These are phyloP conservation scores for Helicorthomorpha holstii DNA, from an alignment of 1,140 invertebrate species.

Conservation along the genomic window DNA sequence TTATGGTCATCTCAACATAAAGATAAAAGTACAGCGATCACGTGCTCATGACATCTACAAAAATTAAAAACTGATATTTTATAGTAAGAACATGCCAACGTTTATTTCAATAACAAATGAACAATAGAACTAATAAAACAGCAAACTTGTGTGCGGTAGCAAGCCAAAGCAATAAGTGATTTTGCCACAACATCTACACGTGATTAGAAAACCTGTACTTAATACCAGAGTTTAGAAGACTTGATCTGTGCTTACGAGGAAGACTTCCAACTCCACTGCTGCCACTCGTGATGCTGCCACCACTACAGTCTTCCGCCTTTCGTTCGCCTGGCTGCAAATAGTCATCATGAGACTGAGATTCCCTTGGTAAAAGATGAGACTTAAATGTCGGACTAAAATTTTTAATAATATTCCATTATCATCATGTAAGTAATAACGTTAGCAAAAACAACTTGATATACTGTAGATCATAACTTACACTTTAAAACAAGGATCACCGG, in stretches of 20 bases:
- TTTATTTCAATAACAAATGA: too few species aligned
- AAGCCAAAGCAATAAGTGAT: too few species aligned
- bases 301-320: constrained; percentile 18
- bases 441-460: not conserved
- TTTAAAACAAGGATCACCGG: constrained; percentile 93
- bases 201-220: not conserved
- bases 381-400: constrained; percentile 13
- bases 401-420: too few species aligned
- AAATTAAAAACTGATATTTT: too few species aligned
- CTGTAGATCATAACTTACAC: constrained; percentile 49
- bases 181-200: too few species aligned
- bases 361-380: constrained; percentile 6
- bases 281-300: constrained; percentile 41
- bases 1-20: too few species aligned
- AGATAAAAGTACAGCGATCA: too few species aligned
- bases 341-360: constrained; percentile 10
- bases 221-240: constrained; percentile 12
- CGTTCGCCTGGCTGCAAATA: constrained; percentile 12
- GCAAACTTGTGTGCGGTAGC: too few species aligned
- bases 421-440: too few species aligned
- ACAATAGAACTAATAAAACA: too few species aligned
- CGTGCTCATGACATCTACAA: too few species aligned
- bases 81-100: too few species aligned
- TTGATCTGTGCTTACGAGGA: constrained; percentile 39
- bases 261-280: constrained; percentile 68